A percentile compares a stretch with the other conserved stretches of the same genome.
Conservation (phyloP, 92 coral and sea anemone genomes). For the Epizoanthus ramosus region DNA sequence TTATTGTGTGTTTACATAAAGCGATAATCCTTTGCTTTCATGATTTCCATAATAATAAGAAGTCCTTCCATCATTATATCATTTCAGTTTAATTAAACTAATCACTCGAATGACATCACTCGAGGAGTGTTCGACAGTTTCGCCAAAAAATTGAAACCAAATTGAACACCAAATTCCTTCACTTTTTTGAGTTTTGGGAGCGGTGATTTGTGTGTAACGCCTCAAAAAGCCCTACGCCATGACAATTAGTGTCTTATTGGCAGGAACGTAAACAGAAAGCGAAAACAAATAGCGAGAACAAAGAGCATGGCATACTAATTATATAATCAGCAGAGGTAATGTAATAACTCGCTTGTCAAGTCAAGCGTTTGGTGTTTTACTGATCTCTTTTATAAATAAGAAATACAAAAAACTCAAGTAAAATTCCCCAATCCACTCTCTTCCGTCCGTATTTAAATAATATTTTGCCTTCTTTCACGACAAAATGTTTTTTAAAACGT, state of each 20-base stretch:
- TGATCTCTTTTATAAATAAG: constrained; percentile 50
- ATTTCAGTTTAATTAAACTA: constrained; percentile 77
- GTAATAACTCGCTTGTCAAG: constrained; percentile 58
- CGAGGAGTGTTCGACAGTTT: not conserved
- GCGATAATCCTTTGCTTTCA: constrained; percentile 61
- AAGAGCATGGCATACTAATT: constrained; percentile 73
- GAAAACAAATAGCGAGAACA: constrained; percentile 71
- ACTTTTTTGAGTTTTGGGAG: not conserved
- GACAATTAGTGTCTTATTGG: constrained; percentile 70
- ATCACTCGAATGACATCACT: constrained; percentile 61
- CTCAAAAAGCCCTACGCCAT: constrained; percentile 34
- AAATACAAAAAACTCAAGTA: constrained; percentile 9
- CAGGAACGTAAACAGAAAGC: constrained; percentile 69
- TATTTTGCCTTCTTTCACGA: too few species aligned
- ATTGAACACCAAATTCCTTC: not conserved
- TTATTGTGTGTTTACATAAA: constrained; percentile 67
- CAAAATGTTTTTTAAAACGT: not conserved
- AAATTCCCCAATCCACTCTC: not conserved
- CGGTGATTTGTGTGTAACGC: not conserved
- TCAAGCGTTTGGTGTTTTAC: constrained; percentile 61
- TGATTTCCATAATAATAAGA: constrained; percentile 64
- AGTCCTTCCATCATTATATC: constrained; percentile 70
- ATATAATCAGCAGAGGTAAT: constrained; percentile 70
- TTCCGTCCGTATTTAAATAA: not conserved
- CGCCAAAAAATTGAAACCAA: constrained; percentile 19